Conservation (phyloP, 2,113 vertebrate genomes). For the Upupa epops region DNA sequence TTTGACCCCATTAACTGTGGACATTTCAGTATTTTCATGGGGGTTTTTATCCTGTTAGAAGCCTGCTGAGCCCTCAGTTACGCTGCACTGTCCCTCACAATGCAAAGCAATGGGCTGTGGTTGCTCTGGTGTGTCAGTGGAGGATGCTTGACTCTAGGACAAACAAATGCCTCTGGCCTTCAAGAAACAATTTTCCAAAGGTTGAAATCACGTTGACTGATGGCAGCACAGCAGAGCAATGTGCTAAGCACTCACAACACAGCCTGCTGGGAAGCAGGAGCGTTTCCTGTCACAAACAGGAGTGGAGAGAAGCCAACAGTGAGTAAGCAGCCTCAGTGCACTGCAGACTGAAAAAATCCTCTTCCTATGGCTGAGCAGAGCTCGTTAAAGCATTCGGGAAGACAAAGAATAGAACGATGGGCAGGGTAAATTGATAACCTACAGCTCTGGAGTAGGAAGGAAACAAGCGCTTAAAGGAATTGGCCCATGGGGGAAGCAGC, state of each 20-base stretch:
- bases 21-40: not conserved
- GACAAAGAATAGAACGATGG: not conserved
- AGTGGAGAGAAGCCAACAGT: slow-evolving; percentile 20
- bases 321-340: not conserved
- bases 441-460: not conserved
- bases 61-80: not conserved
- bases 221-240: not conserved
- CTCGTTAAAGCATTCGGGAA: not conserved
- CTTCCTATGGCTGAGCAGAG: not conserved
- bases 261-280: not conserved
- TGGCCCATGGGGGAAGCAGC: not conserved
- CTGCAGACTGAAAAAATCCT: not conserved
- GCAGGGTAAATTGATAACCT: not conserved
- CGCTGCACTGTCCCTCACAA: not conserved
- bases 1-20: not conserved
- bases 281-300: not conserved
- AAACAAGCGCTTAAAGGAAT: not conserved
- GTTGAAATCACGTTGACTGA: slow-evolving; percentile 3
- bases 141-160: not conserved
- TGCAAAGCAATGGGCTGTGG: not conserved
- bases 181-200: slow-evolving; percentile 61
- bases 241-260: not conserved
- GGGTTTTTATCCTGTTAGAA: not conserved
- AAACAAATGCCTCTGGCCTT: slow-evolving; percentile 63
- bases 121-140: slow-evolving; percentile 12